These are phyloP conservation scores for Etheostoma cragini DNA, from an alignment of 2,113 vertebrate species.

Conservation along the genomic window DNA sequence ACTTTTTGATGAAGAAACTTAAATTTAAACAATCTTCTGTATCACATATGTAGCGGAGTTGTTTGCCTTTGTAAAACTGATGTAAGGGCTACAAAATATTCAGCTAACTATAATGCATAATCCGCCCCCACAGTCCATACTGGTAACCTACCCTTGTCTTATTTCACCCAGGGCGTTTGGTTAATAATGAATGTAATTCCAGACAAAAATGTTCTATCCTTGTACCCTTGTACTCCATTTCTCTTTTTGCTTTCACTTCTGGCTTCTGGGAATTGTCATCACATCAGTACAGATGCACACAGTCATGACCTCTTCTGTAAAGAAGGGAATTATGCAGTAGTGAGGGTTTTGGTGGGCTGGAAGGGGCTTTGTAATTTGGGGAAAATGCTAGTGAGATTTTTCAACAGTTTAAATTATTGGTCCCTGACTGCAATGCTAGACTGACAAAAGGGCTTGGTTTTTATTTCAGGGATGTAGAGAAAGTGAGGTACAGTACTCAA, in stretches of 20 bases:
- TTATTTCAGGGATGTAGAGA: neutral
- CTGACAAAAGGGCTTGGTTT: slow-evolving; percentile 6
- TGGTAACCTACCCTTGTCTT: slow-evolving; percentile 31
- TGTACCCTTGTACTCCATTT: slow-evolving; percentile 12
- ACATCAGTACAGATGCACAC: slow-evolving; percentile 20
- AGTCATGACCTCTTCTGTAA: slow-evolving; percentile 30
- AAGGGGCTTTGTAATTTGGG: neutral
- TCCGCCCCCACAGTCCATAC: slow-evolving; percentile 24
- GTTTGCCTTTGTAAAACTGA: neutral
- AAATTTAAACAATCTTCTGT: neutral
- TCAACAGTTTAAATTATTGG: neutral
- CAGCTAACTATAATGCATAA: neutral
- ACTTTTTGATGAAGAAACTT: neutral
- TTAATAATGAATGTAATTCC: slow-evolving; percentile 45
- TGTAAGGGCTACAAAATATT: slow-evolving; percentile 1
- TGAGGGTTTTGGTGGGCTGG: neutral
- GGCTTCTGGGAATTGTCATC: slow-evolving; percentile 37
- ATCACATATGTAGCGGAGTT: neutral
- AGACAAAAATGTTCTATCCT: slow-evolving; percentile 34
- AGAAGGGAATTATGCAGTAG: slow-evolving; percentile 20
- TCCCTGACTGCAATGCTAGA: neutral
- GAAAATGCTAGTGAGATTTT: neutral
- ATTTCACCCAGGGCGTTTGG: slow-evolving; percentile 24
- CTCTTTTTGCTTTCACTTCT: slow-evolving; percentile 21
- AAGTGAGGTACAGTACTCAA: neutral